Base-by-base conservation (phyloP, 2,888 invertebrate genomes). In the Amblyjoppa proteus region DNA sequence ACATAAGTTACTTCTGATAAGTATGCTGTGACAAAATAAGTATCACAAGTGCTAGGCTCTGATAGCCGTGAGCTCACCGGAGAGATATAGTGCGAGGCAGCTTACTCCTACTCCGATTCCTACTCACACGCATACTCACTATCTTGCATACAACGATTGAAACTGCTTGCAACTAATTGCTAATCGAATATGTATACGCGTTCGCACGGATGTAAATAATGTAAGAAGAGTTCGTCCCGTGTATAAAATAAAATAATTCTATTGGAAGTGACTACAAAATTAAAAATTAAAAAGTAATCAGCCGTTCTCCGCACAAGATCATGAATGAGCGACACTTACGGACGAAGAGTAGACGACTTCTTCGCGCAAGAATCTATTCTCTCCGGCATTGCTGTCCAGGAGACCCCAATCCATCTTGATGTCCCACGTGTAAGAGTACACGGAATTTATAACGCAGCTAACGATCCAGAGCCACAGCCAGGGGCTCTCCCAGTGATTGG, bases 321-420 rank as follows among this genome's bases (percentile, higher is more conserved):
- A 71, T 2, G 87, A 88, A 77, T 6, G 69, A 56, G 49, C n/a
- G 73, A 69, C 84, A 93, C 96, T 95, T 94, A 98, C 98, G 94
- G 97, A 97, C 34, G 97, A 97, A 25, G 98, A 98, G 93, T 99
- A 99, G 11, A 99, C 99, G 83, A 99, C 97, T 95, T 99, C 99
- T 93, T 99, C 99, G 61, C 99, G 95, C 1, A 99, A 95, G 93
- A 99, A 97, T 93, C 96, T 96, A 95, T 99, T 98, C 95, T 99
- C 98, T 0, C 98, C 98, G 0, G 98, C 97, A 89, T 97, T 97
- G 80, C 96, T 96, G 92, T 99, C 99, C 91, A 99, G 97, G 80
- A 99, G 95, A 0, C 99, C 99, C 99, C 99, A 99, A 95, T 99
- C 99, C 98, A 99, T 98, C 95, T 98, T 98, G 51, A 99, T 97